phyloP scores from a whole-genome alignment of 2,797 vertebrate species.

The Hyperoplus immaculatus region DNA sequence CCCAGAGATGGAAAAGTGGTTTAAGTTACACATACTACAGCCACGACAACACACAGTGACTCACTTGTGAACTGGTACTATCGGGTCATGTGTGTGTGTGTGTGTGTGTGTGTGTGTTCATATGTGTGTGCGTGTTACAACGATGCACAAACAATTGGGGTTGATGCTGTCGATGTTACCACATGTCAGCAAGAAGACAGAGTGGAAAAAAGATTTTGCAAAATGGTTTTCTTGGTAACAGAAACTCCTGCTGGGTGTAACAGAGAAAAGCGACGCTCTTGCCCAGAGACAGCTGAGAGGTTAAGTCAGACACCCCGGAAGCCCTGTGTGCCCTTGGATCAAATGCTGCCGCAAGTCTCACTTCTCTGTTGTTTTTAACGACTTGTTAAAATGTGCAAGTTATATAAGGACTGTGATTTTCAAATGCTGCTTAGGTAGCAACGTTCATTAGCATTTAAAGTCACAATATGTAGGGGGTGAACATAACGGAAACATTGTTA shows the following conservation, averaged over 20 bases:
- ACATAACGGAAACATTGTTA: conserved; percentile 3
- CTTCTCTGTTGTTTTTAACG: background rate
- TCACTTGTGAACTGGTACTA: conserved; percentile 9
- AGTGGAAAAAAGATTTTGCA: conserved; percentile 31
- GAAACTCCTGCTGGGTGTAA: conserved; percentile 52
- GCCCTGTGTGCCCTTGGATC: conserved; percentile 40
- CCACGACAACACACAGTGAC: background rate
- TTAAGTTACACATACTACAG: conserved; percentile 15
- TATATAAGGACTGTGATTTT: background rate
- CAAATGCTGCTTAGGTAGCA: conserved; percentile 11
- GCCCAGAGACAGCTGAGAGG: conserved; percentile 52
- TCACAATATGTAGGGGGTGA: conserved; percentile 4
- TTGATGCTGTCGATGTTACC: background rate
- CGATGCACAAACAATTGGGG: conserved; percentile 28
- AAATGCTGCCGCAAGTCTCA: conserved; percentile 37
- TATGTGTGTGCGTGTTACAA: background rate
- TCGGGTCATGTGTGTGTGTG: conserved; percentile 23
- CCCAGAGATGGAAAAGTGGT: conserved; percentile 6
- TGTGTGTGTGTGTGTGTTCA: background rate
- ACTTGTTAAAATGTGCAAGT: background rate
- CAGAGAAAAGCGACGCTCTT: conserved; percentile 27
- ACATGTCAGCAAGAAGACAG: conserved; percentile 36
- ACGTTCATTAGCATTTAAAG: conserved; percentile 29
- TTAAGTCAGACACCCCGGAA: conserved; percentile 47
- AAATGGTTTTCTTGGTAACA: conserved; percentile 46